phyloP scores from a whole-genome alignment of 2,113 vertebrate species.

The Anseranas semipalmata region DNA sequence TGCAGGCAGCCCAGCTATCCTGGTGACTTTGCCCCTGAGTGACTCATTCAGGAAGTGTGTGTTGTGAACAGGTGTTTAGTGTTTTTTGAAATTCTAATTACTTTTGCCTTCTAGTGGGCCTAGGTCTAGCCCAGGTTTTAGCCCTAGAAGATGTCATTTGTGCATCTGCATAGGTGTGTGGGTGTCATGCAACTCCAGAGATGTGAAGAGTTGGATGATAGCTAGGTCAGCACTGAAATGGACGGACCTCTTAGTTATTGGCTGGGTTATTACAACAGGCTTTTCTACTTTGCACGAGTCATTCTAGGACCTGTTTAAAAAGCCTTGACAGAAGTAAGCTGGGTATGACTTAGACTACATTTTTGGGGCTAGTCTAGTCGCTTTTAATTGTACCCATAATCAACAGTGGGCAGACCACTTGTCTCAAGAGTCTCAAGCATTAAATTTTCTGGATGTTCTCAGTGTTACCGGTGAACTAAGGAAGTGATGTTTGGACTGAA shows the following conservation, averaged over 20 bases:
- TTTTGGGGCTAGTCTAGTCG: neutral
- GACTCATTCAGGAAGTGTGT: neutral
- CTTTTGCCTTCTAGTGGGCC: neutral
- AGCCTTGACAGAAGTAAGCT: neutral
- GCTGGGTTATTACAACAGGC: neutral
- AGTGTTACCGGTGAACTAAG: neutral
- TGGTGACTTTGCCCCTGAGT: neutral
- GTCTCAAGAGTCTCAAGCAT: neutral
- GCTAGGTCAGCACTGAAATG: neutral
- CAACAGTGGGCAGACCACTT: neutral
- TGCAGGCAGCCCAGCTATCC: neutral
- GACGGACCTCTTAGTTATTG: neutral
- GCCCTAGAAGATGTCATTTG: neutral
- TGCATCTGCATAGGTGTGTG: neutral
- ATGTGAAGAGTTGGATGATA: neutral
- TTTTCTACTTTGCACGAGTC: neutral
- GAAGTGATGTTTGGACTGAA: neutral
- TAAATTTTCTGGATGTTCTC: neutral
- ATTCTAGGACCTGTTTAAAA: neutral
- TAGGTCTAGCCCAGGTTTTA: neutral
- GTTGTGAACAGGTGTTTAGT: neutral
- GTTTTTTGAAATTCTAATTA: neutral
- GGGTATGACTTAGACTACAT: neutral
- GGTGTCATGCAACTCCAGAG: neutral
- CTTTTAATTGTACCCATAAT: neutral